Percentiles rank a stretch among this genome's conserved stretches.
phyloP scores from a whole-genome alignment of 2,888 invertebrate species.

The Melieria omissa region DNA sequence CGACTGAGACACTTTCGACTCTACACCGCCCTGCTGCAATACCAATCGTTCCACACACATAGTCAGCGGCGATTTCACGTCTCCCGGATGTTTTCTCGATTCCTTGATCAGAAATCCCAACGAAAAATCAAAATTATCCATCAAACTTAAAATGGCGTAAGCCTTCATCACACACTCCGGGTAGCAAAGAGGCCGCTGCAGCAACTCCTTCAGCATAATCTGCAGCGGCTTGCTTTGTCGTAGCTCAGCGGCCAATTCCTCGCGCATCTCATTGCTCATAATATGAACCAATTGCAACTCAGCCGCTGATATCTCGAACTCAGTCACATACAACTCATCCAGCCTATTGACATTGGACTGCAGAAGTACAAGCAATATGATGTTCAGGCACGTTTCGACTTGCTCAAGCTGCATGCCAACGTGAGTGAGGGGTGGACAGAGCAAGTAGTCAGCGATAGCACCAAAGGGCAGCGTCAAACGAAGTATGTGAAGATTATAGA shows the following conservation, averaged over 20 bases:
- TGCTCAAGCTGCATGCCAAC: constrained; percentile 49
- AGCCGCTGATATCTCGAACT: constrained; percentile 49
- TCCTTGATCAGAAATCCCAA: constrained; percentile 44
- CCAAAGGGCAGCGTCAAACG: constrained; percentile 50
- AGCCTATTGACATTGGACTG: neutral
- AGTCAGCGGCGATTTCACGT: constrained; percentile 55
- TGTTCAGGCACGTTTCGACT: constrained; percentile 54
- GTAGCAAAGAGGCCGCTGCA: constrained; percentile 46
- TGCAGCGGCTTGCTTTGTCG: constrained; percentile 44
- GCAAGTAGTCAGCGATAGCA: constrained; percentile 48
- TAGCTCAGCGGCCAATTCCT: constrained; percentile 41
- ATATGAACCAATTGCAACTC: constrained; percentile 49
- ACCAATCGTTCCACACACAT: constrained; percentile 55
- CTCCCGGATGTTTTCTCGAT: constrained; percentile 49
- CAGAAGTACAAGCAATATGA: constrained; percentile 50
- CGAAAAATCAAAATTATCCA: constrained; percentile 50
- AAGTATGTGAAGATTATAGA: constrained; percentile 55
- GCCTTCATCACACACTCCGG: constrained; percentile 52
- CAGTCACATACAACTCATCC: constrained; percentile 41
- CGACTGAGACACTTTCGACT: constrained; percentile 46
- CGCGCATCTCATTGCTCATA: constrained; percentile 40
- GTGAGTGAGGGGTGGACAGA: constrained; percentile 45
- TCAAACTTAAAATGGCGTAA: constrained; percentile 52
- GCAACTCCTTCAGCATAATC: constrained; percentile 38
- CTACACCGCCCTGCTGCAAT: constrained; percentile 39